Evolutionary conservation across 2,797 vertebrate species (phyloP).

Genomic region (Okamejei kenojei): DNA sequence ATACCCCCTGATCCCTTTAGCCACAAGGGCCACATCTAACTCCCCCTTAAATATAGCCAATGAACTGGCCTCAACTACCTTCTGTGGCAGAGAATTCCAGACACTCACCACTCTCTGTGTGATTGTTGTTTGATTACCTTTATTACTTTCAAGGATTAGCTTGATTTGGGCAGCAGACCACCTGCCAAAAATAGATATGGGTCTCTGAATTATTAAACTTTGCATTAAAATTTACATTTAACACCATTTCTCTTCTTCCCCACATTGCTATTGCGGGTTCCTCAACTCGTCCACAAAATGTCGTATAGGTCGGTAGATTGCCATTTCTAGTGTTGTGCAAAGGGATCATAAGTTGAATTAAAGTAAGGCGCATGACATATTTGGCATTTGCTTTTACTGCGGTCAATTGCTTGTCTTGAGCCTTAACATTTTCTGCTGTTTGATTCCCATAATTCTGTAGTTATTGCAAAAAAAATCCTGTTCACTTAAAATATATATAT

Average conservation of each 20-base stretch:
- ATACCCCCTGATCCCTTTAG: no score
- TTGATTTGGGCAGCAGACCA: not conserved
- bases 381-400: not conserved
- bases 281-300: not conserved
- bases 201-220: not conserved
- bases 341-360: not conserved
- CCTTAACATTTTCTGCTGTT: not conserved
- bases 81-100: no score
- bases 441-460: not conserved
- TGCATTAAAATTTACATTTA: not conserved
- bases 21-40: no score
- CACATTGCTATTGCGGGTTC: not conserved
- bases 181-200: not conserved
- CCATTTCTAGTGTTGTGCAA: not conserved
- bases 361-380: not conserved
- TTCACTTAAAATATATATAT: no score
- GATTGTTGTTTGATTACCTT: not conserved
- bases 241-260: not conserved
- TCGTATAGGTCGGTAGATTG: not conserved
- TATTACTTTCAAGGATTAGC: not conserved
- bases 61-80: no score
- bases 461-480: not conserved
- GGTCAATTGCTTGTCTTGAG: not conserved
- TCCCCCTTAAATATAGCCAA: no score
- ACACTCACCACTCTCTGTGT: no score